A percentile compares a stretch with the other conserved stretches of the same genome.
These are phyloP conservation scores for Falcunculus frontatus DNA, from an alignment of 2,113 vertebrate species.

Conservation along the genomic window DNA sequence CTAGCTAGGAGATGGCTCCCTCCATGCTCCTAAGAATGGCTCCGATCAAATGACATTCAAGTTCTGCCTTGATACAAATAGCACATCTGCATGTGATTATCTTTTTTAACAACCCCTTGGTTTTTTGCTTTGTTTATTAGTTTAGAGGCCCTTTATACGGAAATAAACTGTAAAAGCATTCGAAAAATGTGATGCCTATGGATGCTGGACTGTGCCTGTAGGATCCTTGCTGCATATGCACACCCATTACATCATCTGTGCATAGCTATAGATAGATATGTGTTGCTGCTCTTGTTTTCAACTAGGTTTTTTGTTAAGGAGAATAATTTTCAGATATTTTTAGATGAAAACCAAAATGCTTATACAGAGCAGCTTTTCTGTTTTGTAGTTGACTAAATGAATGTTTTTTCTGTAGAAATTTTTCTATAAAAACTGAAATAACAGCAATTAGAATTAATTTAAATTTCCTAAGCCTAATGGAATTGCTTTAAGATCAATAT, in stretches of 20 bases:
- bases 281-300: background rate
- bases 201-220: background rate
- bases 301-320: background rate
- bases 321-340: background rate
- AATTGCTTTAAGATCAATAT: background rate
- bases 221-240: background rate
- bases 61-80: background rate
- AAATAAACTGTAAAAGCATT: background rate
- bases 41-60: background rate
- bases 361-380: background rate
- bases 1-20: background rate
- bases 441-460: background rate
- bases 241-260: background rate
- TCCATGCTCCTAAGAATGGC: background rate
- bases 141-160: background rate
- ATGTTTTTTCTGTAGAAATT: background rate
- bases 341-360: background rate
- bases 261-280: background rate
- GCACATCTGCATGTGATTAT: slow-evolving; percentile 9
- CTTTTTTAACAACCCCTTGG: background rate
- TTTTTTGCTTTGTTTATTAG: background rate
- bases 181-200: background rate
- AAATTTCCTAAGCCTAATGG: background rate
- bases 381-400: background rate
- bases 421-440: background rate